Evolutionary conservation across 2,888 invertebrate genomes (phyloP), one percentile per base, ranked within the genome.

Genomic region (Papilio protenor): DNA sequence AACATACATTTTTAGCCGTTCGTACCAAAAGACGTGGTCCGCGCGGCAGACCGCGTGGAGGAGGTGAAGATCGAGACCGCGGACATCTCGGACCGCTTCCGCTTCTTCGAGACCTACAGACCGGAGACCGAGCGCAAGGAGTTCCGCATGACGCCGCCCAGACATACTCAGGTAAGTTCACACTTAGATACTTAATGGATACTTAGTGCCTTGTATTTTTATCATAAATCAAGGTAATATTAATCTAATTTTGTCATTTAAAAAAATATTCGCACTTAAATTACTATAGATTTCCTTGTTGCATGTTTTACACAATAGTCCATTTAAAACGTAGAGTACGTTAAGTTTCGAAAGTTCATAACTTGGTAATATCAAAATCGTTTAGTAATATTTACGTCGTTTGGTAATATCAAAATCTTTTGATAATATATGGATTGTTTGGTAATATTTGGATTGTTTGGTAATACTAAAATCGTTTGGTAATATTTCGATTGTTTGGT

Each of bases 31-130:
- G 97, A 98, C 88, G 96, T 98, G 82, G 96, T 98, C 18, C 96
- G 97, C 82, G 96, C 96, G 18, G 96, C 96, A 16, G 97, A 97
- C 87, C 95, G 96, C 79, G 89, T 96, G 55, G 98, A 97, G 79
- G 98, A 98, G 84, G 96, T 98, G 33, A 96, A 96, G 86, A 96
- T 98, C 78, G 96, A 97, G 91, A 98, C 98, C 0, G 96, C 97
- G 0, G 98, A 98, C 90, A 96, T 98, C 83, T 96, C 97, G 77
- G 96, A 97, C 88, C 96, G 97, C 85, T 98, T 98, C 95, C 97
- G 97, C 92, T 98, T 98, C 95, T 98, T 98, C 94, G 98, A 98
- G 95, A 97, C 97, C 0, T 98, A 97, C 95, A 96, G 95, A 86
- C 97, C 97, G 73, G 96, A 97, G 83, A 95, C 96, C 84, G 93